Conservation (phyloP, 2,797 vertebrate species). For the Peromyscus attwateri region DNA sequence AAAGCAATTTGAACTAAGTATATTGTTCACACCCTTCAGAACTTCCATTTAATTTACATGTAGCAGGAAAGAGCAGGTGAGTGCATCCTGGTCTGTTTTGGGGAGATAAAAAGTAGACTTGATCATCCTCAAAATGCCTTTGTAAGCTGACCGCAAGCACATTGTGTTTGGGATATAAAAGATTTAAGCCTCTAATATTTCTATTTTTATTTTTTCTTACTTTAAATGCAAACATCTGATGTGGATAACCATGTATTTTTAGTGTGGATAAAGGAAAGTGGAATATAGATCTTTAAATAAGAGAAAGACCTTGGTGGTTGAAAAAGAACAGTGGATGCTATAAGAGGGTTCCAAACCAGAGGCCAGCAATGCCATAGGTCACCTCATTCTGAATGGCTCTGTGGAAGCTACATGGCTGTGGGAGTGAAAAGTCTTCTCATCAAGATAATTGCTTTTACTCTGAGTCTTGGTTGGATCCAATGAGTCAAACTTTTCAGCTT, state of each 20-base stretch:
- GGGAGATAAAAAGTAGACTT: not conserved
- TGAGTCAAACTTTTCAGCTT: not conserved
- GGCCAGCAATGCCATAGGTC: not conserved
- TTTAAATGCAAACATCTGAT: not conserved
- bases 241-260: not conserved
- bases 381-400: not conserved
- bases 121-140: not conserved
- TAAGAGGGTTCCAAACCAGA: not conserved
- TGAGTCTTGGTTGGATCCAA: not conserved
- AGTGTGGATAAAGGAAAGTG: not conserved
- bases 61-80: not conserved
- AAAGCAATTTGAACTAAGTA: not conserved
- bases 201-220: not conserved
- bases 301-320: no score
- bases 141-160: not conserved
- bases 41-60: not conserved
- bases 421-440: not conserved
- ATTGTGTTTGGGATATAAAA: not conserved
- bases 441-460: not conserved
- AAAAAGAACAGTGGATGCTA: not conserved
- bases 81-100: not conserved
- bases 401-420: rapidly evolving
- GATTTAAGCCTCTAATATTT: not conserved
- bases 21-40: not conserved
- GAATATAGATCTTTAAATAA: not conserved